These are phyloP conservation scores for Sebastes glaucus DNA, from an alignment of 2,797 vertebrate genomes.

Conservation along the genomic window DNA sequence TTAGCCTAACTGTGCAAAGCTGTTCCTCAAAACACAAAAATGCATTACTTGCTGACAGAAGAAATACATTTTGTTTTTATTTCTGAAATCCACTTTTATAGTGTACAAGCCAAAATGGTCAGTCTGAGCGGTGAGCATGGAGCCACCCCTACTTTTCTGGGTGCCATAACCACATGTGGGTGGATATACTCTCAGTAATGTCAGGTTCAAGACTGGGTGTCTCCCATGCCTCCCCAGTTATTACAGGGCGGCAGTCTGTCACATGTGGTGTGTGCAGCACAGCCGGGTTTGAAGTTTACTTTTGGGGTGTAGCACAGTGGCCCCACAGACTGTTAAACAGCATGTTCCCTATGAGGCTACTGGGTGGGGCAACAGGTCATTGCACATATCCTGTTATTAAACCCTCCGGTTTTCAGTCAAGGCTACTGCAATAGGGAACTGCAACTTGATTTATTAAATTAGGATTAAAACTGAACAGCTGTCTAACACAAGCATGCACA, in stretches of 20 bases:
- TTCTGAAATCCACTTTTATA: neutral
- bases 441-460: constrained; percentile 36
- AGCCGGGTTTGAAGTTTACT: constrained; percentile 70
- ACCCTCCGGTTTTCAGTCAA: constrained; percentile 40
- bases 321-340: constrained; percentile 64
- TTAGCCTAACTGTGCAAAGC: neutral
- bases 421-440: constrained; percentile 15
- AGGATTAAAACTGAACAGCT: constrained; percentile 6
- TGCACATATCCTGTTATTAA: constrained; percentile 62
- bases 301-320: constrained; percentile 69
- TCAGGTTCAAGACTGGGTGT: constrained; percentile 56
- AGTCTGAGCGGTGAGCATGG: neutral
- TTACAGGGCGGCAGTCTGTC: constrained; percentile 61
- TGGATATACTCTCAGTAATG: constrained; percentile 53
- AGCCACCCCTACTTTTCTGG: constrained; percentile 11
- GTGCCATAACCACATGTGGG: constrained; percentile 56
- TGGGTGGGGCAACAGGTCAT: constrained; percentile 72
- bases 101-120: constrained; percentile 21
- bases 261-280: constrained; percentile 26
- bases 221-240: constrained; percentile 40
- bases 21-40: neutral
- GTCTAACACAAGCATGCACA: neutral
- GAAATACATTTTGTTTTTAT: neutral
- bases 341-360: constrained; percentile 62
- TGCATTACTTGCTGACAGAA: constrained; percentile 13